Percentiles rank a stretch among this genome's conserved stretches.
These are phyloP conservation scores for Mizuhopecten yessoensis DNA, from an alignment of 1,140 invertebrate genomes.

Conservation along the genomic window DNA sequence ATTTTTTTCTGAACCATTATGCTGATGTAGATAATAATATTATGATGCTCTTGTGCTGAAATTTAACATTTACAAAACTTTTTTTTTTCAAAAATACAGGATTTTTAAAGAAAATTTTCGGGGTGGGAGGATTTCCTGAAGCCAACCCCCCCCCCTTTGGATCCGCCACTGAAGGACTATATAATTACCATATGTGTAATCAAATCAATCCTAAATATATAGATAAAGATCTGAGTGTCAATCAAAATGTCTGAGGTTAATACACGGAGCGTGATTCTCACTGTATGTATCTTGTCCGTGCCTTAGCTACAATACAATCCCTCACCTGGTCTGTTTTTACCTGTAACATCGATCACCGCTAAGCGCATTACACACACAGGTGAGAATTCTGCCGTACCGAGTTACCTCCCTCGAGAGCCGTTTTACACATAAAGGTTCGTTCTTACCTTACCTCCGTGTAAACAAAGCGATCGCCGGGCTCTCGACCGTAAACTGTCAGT, in stretches of 20 bases:
- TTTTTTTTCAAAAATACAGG: no score
- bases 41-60: no score
- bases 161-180: no score
- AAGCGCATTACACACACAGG: conserved; percentile 13
- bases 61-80: no score
- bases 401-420: conserved; percentile 16
- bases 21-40: no score
- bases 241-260: neutral
- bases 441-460: conserved; percentile 37
- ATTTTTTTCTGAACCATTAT: no score
- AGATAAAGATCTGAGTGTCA: neutral
- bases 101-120: no score
- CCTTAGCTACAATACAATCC: neutral
- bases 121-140: no score
- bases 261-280: no score
- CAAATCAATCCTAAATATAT: no score
- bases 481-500: neutral
- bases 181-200: no score
- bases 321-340: neutral
- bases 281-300: neutral
- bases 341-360: neutral
- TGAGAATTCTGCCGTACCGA: neutral
- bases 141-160: no score
- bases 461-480: neutral
- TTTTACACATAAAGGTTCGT: conserved; percentile 21